Base-by-base conservation (phyloP, 1,140 invertebrate genomes). In the Thaumetopoea pityocampa region DNA sequence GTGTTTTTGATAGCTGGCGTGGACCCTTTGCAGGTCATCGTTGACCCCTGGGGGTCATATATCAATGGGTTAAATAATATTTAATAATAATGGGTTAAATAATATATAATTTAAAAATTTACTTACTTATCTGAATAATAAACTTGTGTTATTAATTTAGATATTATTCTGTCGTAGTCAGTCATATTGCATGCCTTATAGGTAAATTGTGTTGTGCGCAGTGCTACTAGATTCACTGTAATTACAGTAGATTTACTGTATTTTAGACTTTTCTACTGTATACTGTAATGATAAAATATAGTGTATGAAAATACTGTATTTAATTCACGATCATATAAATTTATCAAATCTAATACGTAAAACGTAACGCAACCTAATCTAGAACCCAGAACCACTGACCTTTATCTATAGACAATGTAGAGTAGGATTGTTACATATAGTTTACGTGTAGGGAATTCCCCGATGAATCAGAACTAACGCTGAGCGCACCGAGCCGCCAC, bases 251-350 rank as follows among this genome's bases (percentile, higher is more conserved):
- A n/a, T n/a, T n/a, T n/a, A 29, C 27, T 29, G 27, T 29, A 29
- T 14, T 29, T 29, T 29, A 9, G 6, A 9, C 10, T 12, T 9
- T 12, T 29, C 27, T 16, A 29, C 27, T 29, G 27, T 29, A 5
- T 14, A 29, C 10, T 29, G 27, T 29, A 29, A 29, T 29, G 7
- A 9, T 29, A 29, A 29, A 14, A 29, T 29, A 29, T 14, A 29
- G 12, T 29, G 10, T 29, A 29, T 29, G 27, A 29, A 12, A 29
- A 12, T n/a, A n/a, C n/a, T n/a, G n/a, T n/a, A n/a, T n/a, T n/a
- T n/a, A n/a, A n/a, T n/a, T n/a, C n/a, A n/a, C 14, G 14, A 9
- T 5, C 4, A 29, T 7, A 29, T 12, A 29, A 29, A 29, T 29
- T 5, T 11, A 29, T 11, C 4, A 6, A 29, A 12, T 29, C 14